These are phyloP conservation scores for Agrypnus murinus DNA, from an alignment of 2,888 invertebrate species.

Conservation along the genomic window DNA sequence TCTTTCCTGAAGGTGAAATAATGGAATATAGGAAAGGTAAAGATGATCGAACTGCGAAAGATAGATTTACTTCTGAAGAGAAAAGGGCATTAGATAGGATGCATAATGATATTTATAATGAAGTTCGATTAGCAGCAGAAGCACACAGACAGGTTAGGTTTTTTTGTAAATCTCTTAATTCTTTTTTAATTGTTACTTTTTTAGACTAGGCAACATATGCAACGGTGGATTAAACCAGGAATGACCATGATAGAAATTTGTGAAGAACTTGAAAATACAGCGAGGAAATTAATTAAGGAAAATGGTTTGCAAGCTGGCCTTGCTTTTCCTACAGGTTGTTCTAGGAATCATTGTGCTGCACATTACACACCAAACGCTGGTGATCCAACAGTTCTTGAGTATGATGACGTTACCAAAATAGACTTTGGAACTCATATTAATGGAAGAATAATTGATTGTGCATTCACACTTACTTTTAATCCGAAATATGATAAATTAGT, in stretches of 20 bases:
- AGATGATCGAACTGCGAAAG: conserved; percentile 90
- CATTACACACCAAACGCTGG: conserved; percentile 99
- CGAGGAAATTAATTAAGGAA: conserved; percentile 93
- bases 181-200: too few relatives aligned
- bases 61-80: conserved; percentile 89
- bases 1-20: conserved; percentile 93
- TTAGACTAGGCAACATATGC: conserved; percentile 92
- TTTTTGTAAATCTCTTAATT: background rate
- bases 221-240: conserved; percentile 96
- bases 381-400: conserved; percentile 93
- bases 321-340: conserved; percentile 97
- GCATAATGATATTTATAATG: conserved; percentile 95
- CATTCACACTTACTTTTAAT: conserved; percentile 98
- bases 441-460: conserved; percentile 98
- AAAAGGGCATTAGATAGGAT: conserved; percentile 92
- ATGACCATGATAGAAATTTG: conserved; percentile 99
- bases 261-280: conserved; percentile 94
- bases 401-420: conserved; percentile 99
- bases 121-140: conserved; percentile 96
- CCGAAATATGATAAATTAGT: conserved; percentile 95
- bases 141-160: conserved; percentile 90
- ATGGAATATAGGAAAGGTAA: conserved; percentile 85
- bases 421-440: conserved; percentile 99
- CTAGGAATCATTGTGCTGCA: conserved; percentile 99
- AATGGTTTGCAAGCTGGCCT: conserved; percentile 95